These are phyloP conservation scores for Budorcas taxicolor DNA, from an alignment of 2,113 vertebrate species.

Conservation along the genomic window DNA sequence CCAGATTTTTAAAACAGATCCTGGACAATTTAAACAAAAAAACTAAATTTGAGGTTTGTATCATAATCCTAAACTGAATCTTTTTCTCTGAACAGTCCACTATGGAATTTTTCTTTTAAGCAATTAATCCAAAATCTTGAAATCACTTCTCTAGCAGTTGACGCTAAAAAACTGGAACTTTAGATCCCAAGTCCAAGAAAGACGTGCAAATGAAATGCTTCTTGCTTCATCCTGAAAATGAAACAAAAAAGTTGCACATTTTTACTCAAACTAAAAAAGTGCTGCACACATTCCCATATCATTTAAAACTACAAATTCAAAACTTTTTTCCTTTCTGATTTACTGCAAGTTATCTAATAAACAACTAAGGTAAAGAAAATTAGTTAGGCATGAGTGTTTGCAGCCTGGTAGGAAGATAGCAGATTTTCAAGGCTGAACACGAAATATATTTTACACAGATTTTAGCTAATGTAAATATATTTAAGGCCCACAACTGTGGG, in stretches of 20 bases:
- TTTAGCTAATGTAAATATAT: background rate
- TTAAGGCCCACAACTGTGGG: background rate
- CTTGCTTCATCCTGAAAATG: slow-evolving; percentile 63
- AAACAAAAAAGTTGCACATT: background rate
- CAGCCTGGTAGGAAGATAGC: background rate
- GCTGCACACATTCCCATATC: background rate
- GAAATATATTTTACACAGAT: background rate
- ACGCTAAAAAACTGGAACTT: background rate
- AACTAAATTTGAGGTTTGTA: slow-evolving; percentile 54
- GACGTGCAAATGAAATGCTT: slow-evolving; percentile 63
- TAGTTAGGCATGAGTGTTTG: background rate
- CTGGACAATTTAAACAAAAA: background rate
- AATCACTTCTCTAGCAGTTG: slow-evolving; percentile 40
- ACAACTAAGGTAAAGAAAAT: background rate
- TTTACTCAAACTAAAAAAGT: slow-evolving; percentile 26
- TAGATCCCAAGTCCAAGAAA: slow-evolving; percentile 6
- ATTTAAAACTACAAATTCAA: slow-evolving; percentile 5
- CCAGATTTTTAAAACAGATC: slow-evolving; percentile 24
- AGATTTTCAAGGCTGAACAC: background rate
- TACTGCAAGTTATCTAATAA: background rate
- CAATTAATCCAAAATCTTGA: slow-evolving; percentile 41
- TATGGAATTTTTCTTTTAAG: slow-evolving; percentile 52
- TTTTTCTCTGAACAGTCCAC: slow-evolving; percentile 45
- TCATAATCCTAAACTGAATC: background rate
- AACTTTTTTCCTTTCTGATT: background rate